Evolutionary conservation across 2,797 vertebrate genomes (phyloP).

Genomic region (Acanthurus leucopareius): DNA sequence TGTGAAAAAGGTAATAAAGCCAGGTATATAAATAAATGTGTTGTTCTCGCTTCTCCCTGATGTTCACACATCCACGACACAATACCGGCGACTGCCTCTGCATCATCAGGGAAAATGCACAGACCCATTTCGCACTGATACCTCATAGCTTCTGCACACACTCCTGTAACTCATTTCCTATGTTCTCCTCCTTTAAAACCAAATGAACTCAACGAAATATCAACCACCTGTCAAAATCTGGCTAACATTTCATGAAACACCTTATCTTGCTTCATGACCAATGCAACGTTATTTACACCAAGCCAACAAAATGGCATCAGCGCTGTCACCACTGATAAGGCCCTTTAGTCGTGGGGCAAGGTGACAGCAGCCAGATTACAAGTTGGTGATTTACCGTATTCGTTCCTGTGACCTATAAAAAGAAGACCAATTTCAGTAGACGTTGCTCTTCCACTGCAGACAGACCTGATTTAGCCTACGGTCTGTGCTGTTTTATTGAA

Average conservation of each 20-base stretch:
- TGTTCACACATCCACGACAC: too few relatives aligned
- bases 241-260: constrained; percentile 73
- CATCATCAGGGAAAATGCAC: constrained; percentile 49
- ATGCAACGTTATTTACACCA: constrained; percentile 78
- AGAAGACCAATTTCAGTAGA: constrained; percentile 61
- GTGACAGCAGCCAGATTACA: constrained; percentile 82
- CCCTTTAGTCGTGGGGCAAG: constrained; percentile 63
- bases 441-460: constrained; percentile 46
- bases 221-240: constrained; percentile 73
- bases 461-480: constrained; percentile 56
- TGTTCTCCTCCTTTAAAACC: constrained; percentile 44
- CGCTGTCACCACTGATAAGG: constrained; percentile 72
- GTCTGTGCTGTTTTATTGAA: constrained; percentile 64
- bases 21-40: constrained; percentile 18
- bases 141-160: constrained; percentile 54
- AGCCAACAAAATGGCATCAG: constrained; percentile 77
- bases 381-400: constrained; percentile 79
- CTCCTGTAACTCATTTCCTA: constrained; percentile 55
- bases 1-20: constrained; percentile 18
- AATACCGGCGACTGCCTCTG: neutral
- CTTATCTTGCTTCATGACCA: constrained; percentile 79
- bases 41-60: neutral
- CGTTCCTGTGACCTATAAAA: constrained; percentile 76
- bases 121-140: constrained; percentile 53
- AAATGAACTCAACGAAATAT: constrained; percentile 63